Base-by-base conservation (phyloP, 2,797 vertebrate genomes). In the Nyctalus aviator region DNA sequence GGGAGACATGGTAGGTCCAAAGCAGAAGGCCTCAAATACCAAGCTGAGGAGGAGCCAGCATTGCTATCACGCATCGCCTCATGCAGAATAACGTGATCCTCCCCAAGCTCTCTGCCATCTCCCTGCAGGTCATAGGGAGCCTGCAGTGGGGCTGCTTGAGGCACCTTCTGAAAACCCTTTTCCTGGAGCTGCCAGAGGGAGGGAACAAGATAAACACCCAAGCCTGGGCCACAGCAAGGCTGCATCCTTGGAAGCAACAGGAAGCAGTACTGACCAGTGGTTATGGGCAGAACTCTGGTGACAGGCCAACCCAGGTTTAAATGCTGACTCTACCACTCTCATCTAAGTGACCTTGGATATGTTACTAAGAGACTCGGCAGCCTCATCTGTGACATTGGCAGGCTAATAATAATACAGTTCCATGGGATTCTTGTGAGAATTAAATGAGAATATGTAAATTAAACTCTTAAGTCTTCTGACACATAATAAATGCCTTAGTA, bases 1-100 rank as follows among this genome's bases (percentile, higher is more conserved):
- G 59, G 84, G 90, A 93, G 68, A 12, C 13, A 2, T 12, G 78
- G 93, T 44, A 3, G 5, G 11, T 37, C 91, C 88, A 72, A 73
- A 55, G 73, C 79, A 91, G 93, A 93, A 95, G 95, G 94, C 82
- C 93, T 88, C 0, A 0, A 95, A 76, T 9, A 64, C 57, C 0
- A 30, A 71, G 73, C 82, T 32, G 32, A 88, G 90, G 64, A 48
- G 48, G 30, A 50, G 53, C 87, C 86, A 87, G 91, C 66, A n/a
- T 53, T 55, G 59, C 81, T 37, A 75, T 62, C 69, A n/a, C 1
- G 32, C 9, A 3, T 2, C 3, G 1, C 27, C 69, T 86, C 66
- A 4, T 8, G 46, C 7, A 44, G 18, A 75, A 7, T 15, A 46
- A 32, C 66, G 37, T 6, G 30, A 27, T 23, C 46, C 48, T 82